Base-by-base conservation (phyloP, 2,113 vertebrate species). In the Oncorhynchus nerka region DNA sequence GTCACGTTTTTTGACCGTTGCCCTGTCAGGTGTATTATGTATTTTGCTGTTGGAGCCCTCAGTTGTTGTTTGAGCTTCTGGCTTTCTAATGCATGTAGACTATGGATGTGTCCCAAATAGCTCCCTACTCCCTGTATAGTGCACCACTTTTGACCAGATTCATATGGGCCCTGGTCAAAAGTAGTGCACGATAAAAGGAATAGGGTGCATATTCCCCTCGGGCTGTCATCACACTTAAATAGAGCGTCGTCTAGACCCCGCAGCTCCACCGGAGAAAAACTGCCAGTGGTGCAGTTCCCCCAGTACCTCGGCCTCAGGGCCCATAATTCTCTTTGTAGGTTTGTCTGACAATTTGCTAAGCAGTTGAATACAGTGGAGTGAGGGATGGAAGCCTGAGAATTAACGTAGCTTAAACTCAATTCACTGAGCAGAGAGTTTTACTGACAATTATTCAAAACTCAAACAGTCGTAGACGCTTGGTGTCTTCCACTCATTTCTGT, bases 281-380 rank as follows among this genome's bases (percentile, higher is more conserved):
- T 89, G 90, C 92, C 91, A 79, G 73, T 86, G 85, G 89, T 90
- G 89, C 88, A 88, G 82, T 93, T 92, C 93, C 85, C 85, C 26
- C 78, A 83, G 77, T 82, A 88, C 86, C 12, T 19, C 1, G 51
- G 88, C 92, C 89, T 78, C 55, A 83, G 89, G 91, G 87, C 81
- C 85, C 78, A 92, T 91, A 92, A 91, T 88, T 92, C 91, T 92
- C 87, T 87, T 89, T 90, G 89, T 87, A 89, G 86, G 89, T 82
- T 89, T 55, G 84, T 83, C 89, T 90, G 88, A 88, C 90, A 93
- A 92, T 92, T 91, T 88, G 82, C 87, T 86, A 91, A 92, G 90
- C 84, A 85, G 85, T 88, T 75, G 71, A 45, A 45, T 45, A 45
- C 39, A 45, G 39, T 11, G 39, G 39, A 45, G 39, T 45, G 39